Conservation (phyloP, 2,888 invertebrate species). For the Coleophora flavipennella region DNA sequence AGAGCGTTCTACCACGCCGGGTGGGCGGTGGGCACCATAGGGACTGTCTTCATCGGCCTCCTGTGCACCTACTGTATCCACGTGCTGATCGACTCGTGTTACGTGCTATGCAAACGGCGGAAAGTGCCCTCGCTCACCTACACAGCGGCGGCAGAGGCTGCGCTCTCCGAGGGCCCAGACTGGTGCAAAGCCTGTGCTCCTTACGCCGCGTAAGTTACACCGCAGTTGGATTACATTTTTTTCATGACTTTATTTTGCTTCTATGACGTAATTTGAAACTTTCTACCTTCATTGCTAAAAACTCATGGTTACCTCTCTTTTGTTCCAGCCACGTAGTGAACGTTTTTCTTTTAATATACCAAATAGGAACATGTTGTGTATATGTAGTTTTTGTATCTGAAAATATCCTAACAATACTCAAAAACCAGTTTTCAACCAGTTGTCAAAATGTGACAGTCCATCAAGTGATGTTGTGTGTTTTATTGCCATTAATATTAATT, state of each 20-base stretch:
- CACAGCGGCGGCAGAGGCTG: slow-evolving; percentile 84
- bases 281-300: no score
- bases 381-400: slow-evolving; percentile 95
- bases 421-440: slow-evolving; percentile 62
- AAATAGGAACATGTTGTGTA: slow-evolving; percentile 96
- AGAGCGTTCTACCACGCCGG: slow-evolving; percentile 89
- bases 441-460: slow-evolving; percentile 69
- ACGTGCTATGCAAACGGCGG: slow-evolving; percentile 73
- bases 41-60: slow-evolving; percentile 87
- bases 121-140: slow-evolving; percentile 81
- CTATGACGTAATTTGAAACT: no score
- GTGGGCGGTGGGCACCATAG: slow-evolving; percentile 83
- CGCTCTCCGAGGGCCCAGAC: slow-evolving; percentile 82
- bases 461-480: slow-evolving; percentile 80
- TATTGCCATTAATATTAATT: slow-evolving; percentile 83
- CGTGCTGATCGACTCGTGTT: slow-evolving; percentile 81
- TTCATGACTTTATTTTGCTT: no score
- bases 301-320: slow-evolving; percentile 1
- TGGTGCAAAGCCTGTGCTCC: slow-evolving; percentile 76
- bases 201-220: slow-evolving; percentile 75
- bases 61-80: slow-evolving; percentile 97
- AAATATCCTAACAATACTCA: slow-evolving; percentile 81
- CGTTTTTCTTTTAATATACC: slow-evolving; percentile 86
- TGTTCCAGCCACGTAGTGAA: slow-evolving; percentile 79
- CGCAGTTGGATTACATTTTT: neutral